phyloP scores from a whole-genome alignment of 2,797 vertebrate genomes.

The Loris lydekkerianus region DNA sequence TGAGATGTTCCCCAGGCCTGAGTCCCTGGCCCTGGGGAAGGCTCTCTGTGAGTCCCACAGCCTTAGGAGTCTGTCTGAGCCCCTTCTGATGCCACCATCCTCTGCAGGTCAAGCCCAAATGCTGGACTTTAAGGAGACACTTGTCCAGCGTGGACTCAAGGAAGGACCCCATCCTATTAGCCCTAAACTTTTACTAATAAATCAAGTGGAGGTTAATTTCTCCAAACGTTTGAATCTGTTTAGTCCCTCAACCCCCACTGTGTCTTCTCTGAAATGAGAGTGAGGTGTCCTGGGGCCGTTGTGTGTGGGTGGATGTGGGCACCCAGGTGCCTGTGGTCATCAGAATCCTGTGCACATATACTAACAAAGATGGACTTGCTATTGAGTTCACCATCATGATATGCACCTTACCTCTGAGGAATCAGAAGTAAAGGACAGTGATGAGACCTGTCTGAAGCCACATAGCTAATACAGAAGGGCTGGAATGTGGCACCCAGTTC shows the following conservation, averaged over 20 bases:
- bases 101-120: neutral
- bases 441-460: rapidly evolving
- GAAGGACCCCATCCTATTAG: rapidly evolving
- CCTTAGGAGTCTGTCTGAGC: neutral
- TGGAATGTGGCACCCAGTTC: rapidly evolving
- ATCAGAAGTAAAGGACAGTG: neutral
- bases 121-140: rapidly evolving
- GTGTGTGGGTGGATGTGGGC: rapidly evolving
- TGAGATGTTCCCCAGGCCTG: neutral
- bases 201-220: neutral
- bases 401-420: rapidly evolving
- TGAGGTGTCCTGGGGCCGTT: neutral
- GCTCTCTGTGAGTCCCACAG: neutral
- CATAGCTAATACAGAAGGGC: rapidly evolving
- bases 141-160: neutral
- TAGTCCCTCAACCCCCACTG: rapidly evolving
- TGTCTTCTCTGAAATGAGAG: neutral
- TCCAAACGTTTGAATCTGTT: neutral
- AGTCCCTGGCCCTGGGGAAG: neutral
- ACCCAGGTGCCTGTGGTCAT: rapidly evolving
- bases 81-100: neutral
- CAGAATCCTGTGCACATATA: neutral
- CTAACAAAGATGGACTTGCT: rapidly evolving
- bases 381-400: rapidly evolving
- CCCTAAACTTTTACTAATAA: neutral